phyloP scores from a whole-genome alignment of 1,140 invertebrate species.

The Phymorhynchus buccinoides region DNA sequence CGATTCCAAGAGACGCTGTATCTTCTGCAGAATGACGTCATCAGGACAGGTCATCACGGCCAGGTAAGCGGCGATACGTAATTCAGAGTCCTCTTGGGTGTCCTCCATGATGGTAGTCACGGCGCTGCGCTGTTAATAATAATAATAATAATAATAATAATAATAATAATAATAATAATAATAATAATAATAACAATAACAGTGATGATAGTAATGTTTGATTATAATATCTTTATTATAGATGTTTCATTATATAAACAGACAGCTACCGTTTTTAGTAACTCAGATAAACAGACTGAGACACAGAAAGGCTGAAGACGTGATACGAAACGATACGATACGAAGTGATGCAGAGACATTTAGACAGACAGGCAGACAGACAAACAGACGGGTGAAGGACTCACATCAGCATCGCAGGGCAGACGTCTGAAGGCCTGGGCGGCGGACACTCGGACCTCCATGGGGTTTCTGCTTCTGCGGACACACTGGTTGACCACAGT shows the following conservation, averaged over 20 bases:
- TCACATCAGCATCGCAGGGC: slow-evolving; percentile 80
- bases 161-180: too few species aligned
- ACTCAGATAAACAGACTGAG: not conserved
- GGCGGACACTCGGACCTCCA: slow-evolving; percentile 84
- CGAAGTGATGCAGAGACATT: too few species aligned
- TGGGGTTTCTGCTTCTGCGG: slow-evolving; percentile 77
- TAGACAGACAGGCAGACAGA: not conserved
- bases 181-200: too few species aligned
- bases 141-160: not conserved
- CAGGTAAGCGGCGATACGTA: slow-evolving; percentile 89
- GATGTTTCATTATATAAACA: not conserved
- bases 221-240: too few species aligned
- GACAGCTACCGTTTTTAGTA: not conserved
- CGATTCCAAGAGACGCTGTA: slow-evolving; percentile 80
- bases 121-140: not conserved
- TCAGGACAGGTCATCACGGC: slow-evolving; percentile 91
- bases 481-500: slow-evolving; percentile 81
- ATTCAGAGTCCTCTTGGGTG: slow-evolving; percentile 84
- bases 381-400: slow-evolving; percentile 38
- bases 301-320: not conserved
- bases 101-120: slow-evolving; percentile 81
- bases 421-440: slow-evolving; percentile 84
- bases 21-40: slow-evolving; percentile 81
- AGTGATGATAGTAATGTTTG: too few species aligned
- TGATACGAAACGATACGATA: too few species aligned